Evolutionary conservation across 1,140 invertebrate species (phyloP), one percentile per base, ranked within the genome.

Genomic region (Manduca sexta): DNA sequence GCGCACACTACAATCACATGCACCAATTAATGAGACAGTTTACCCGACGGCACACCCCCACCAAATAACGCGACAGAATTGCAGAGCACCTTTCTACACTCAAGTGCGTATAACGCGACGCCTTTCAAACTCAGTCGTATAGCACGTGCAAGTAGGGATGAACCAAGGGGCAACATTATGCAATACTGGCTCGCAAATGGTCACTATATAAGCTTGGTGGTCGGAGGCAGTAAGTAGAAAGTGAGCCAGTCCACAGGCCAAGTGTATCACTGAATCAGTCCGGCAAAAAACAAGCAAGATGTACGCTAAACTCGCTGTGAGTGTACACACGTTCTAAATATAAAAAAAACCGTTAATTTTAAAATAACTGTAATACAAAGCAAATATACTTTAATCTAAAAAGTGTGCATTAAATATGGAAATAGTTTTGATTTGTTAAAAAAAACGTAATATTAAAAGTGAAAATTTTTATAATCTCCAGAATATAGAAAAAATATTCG

Each of bases 241-340:
- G 73, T 68, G 51, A 74, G 52, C 60, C 70, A 69, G 64, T 56
- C 64, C 58, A 55, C 66, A 71, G 63, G 52, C 67, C 64, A 73
- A 77, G 69, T 73, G 74, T 72, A 66, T 64, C 44, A 71, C 54
- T 55, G 52, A 66, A 71, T 80, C 76, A 80, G 74, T 80, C 76
- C 77, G 80, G 77, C 77, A 50, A 46, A 69, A 61, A 17, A 33
- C 60, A 69, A 71, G 60, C 66, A 81, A 76, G 60, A 84, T 84
- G 80, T 82, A 80, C 80, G 69, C 80, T 54, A 84, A 82, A 77
- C 69, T 84, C 71, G 71, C 78, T 65, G 80, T 84, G 70, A 84
- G 80, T 80, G 12, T 40, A 26, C 21, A 5, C 26, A n/a, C n/a
- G n/a, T n/a, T n/a, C n/a, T n/a, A 31, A 7, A 31, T 31, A 31